A percentile compares a stretch with the other conserved stretches of the same genome.
Evolutionary conservation across 2,888 invertebrate species (phyloP).

Genomic region (Chrysolina haemoptera): DNA sequence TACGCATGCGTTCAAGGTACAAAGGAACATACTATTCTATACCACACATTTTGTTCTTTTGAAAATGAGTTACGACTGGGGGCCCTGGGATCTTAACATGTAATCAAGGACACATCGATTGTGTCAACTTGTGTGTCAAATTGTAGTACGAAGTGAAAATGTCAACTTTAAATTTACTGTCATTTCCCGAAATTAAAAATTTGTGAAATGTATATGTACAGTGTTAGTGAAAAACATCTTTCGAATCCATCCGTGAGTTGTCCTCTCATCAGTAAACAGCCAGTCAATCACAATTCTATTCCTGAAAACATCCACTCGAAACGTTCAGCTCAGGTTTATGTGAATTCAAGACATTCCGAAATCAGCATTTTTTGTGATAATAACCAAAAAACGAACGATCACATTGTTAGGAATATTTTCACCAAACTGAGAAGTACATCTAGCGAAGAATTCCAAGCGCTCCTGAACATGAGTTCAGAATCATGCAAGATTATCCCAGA

Average conservation of each 20-base stretch:
- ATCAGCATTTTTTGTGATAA: background rate
- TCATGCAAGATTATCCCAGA: background rate
- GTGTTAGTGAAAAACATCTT: constrained; percentile 5
- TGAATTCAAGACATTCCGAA: constrained; percentile 5
- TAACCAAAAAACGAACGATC: background rate
- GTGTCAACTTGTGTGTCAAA: background rate
- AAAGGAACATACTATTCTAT: too few species aligned
- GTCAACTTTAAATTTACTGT: background rate
- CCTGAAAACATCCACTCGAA: background rate
- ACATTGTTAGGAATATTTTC: background rate
- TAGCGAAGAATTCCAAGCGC: constrained; percentile 18
- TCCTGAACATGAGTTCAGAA: background rate
- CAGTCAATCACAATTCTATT: background rate
- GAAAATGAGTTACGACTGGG: too few species aligned
- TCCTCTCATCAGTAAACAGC: constrained; percentile 10
- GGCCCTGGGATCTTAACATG: too few species aligned
- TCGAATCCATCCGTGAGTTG: constrained; percentile 24
- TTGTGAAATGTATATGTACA: background rate
- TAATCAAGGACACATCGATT: background rate
- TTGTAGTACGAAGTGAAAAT: background rate
- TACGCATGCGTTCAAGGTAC: too few species aligned
- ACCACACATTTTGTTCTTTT: too few species aligned
- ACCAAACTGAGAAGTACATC: constrained; percentile 23
- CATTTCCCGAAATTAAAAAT: background rate
- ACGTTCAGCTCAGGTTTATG: background rate